These are phyloP conservation scores for Chaunax sp. DNA, from an alignment of 2,797 vertebrate species.

Conservation along the genomic window DNA sequence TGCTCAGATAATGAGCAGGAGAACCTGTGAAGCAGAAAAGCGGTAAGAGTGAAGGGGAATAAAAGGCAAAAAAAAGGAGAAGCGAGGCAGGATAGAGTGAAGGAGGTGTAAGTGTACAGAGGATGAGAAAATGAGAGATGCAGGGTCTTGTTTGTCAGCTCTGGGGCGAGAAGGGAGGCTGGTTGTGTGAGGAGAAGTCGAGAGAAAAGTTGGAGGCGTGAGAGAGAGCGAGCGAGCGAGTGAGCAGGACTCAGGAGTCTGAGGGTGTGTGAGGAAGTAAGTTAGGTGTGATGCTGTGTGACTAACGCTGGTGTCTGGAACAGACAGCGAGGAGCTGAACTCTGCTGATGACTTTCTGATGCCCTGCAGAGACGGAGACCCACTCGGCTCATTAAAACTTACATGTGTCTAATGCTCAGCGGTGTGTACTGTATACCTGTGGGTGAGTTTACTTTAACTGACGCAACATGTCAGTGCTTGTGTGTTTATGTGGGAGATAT, in stretches of 20 bases:
- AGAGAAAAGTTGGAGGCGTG: slow-evolving; percentile 57
- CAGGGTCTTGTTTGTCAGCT: slow-evolving; percentile 20
- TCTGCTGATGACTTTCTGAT: slow-evolving; percentile 74
- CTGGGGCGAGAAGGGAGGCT: slow-evolving; percentile 15
- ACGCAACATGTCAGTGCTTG: neutral
- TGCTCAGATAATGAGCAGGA: slow-evolving; percentile 60
- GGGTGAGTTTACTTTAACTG: slow-evolving; percentile 24
- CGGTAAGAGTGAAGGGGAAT: neutral
- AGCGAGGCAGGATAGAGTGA: slow-evolving; percentile 32
- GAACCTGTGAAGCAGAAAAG: slow-evolving; percentile 15
- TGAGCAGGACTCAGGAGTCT: slow-evolving; percentile 53
- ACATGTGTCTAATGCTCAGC: slow-evolving; percentile 55
- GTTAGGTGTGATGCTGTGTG: slow-evolving; percentile 73
- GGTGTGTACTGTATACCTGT: slow-evolving; percentile 24
- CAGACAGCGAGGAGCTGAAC: slow-evolving; percentile 66
- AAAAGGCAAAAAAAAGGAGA: slow-evolving; percentile 2
- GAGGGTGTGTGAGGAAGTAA: slow-evolving; percentile 65
- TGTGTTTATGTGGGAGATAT: slow-evolving; percentile 26
- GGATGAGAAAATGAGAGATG: too few relatives aligned
- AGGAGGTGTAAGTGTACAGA: slow-evolving; percentile 33
- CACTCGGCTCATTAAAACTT: slow-evolving; percentile 78
- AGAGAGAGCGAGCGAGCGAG: slow-evolving; percentile 64
- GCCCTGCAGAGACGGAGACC: slow-evolving; percentile 68
- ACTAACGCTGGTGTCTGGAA: slow-evolving; percentile 66
- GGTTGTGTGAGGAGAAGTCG: slow-evolving; percentile 17